These are phyloP conservation scores for Charina bottae DNA, from an alignment of 2,113 vertebrate species.

Conservation along the genomic window DNA sequence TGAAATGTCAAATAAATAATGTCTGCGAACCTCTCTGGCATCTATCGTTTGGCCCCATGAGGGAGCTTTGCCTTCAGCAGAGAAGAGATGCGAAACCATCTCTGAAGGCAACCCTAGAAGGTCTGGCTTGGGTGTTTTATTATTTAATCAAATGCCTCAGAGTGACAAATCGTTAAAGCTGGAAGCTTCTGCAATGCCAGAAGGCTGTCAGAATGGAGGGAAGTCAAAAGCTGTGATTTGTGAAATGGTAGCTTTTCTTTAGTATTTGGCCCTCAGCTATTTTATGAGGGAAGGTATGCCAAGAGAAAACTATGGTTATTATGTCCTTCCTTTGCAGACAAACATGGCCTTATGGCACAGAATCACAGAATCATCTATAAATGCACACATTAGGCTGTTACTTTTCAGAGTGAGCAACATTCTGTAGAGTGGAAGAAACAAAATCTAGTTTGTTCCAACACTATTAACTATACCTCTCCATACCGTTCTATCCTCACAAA, in stretches of 20 bases:
- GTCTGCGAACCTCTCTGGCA: background rate
- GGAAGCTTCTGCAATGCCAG: accelerated
- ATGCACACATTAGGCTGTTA: too few species aligned
- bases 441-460: too few species aligned
- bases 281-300: background rate
- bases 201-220: background rate
- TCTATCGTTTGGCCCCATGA: background rate
- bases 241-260: background rate
- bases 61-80: background rate
- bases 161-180: background rate
- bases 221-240: background rate
- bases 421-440: too few species aligned
- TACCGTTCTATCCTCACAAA: too few species aligned
- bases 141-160: background rate
- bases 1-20: constrained; percentile 4
- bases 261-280: background rate
- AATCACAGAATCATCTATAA: too few species aligned
- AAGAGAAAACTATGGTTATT: background rate
- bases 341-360: too few species aligned
- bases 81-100: background rate
- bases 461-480: too few species aligned
- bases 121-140: background rate
- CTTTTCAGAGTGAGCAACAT: too few species aligned
- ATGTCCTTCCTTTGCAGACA: too few species aligned
- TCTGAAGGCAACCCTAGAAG: background rate